phyloP scores from a whole-genome alignment of 2,113 vertebrate genomes.

The Bos javanicus region DNA sequence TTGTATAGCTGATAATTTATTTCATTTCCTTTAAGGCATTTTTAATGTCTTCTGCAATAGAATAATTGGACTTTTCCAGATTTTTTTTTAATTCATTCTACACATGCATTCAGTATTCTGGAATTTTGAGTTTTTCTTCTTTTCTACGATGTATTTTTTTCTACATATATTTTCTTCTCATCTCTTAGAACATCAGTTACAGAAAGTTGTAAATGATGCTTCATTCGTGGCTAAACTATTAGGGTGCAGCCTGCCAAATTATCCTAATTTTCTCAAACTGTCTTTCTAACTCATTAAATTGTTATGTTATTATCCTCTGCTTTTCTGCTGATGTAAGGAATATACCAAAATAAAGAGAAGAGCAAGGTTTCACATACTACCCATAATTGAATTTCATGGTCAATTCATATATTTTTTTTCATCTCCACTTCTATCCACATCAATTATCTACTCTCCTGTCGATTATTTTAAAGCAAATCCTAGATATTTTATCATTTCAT shows the following conservation, averaged over 20 bases:
- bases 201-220: neutral
- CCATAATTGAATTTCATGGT: neutral
- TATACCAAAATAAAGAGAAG: neutral
- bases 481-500: neutral
- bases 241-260: neutral
- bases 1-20: neutral
- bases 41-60: neutral
- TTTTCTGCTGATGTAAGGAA: neutral
- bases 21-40: neutral
- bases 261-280: neutral
- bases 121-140: neutral
- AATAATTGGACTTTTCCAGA: neutral
- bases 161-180: neutral
- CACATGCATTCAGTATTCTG: neutral
- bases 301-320: neutral
- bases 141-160: neutral
- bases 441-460: fast-evolving
- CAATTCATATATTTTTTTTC: neutral
- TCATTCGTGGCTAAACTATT: neutral
- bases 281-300: neutral
- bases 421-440: neutral
- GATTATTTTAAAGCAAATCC: neutral
- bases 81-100: neutral
- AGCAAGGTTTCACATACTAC: neutral
- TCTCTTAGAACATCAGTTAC: neutral